Base-by-base conservation (phyloP, 2,113 vertebrate genomes). In the Gymnobelideus leadbeateri region DNA sequence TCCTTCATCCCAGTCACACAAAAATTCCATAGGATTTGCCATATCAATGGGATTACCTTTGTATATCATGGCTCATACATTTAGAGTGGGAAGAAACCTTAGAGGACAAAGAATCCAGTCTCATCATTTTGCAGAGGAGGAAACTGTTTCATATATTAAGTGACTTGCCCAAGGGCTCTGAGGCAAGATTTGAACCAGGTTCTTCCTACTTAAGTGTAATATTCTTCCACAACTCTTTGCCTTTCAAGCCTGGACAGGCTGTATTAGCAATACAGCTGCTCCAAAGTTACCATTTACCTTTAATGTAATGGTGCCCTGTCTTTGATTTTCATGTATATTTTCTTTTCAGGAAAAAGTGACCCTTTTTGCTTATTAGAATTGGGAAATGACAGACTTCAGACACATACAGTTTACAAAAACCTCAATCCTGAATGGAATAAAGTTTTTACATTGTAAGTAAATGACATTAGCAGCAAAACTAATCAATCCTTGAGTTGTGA, bases 361-460 rank as follows among this genome's bases (percentile, higher is more conserved):
- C 99, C 99, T 23, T 99, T 99, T 90, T 99, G 99, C 97, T 97
- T 99, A 11, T 61, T 99, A 93, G 99, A 99, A 97, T 98, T 99
- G 43, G 99, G 99, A 11, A 99, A 99, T 0, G 98, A 99, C 98
- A 98, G 99, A 84, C 99, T 99, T 93, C 99, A 99, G 98, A 99
- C 99, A 10, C 99, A 99, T 90, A 99, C 99, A 0, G 94, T 99
- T 96, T 99, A 99, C 98, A 99, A 99, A 98, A 99, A 98, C 89
- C 98, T 99, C 94, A 99, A 99, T 96, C 99, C 99, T 0, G 99
- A 99, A 96, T 99, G 99, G 99, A 99, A 99, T 98, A 99, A 99
- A 98, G 99, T 99, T 89, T 99, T 99, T 95, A 99, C 99, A 0
- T 99, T 99, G 99, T 99, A 98, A 99, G 99, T 98, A 93, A 31